Base-by-base conservation (phyloP, 64 coral and sea anemone genomes). In the Montipora efflorescens region DNA sequence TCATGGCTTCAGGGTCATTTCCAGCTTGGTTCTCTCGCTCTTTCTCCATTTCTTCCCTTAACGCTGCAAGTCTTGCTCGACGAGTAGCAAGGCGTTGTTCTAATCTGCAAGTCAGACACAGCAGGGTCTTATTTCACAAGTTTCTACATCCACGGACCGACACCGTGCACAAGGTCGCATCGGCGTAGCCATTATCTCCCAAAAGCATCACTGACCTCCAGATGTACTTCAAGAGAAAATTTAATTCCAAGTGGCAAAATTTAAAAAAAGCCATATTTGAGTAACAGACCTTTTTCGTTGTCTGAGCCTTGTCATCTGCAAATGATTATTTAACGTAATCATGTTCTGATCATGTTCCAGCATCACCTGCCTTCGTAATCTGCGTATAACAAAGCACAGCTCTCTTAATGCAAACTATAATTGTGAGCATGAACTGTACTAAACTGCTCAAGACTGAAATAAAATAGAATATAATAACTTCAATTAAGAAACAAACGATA, bases 341-440 rank as follows among this genome's bases (percentile, higher is more conserved):
- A 96, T 74, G 46, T 99, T 99, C 59, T 99, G 98, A 78, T 99
- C 98, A 69, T 99, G 98, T 91, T 99, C 98, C 15, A 96, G 44
- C 92, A 99, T 94, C 51, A 99, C 98, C 81, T 99, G 98, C 52
- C 96, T 96, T 64, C 95, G 88, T 21, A 96, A 81, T 9, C 98
- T 99, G 76, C 48, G 62, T 67, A 67, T 67, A 12, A 46, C 28
- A 66, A 20, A 57, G 10, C 10, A 57, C 53, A 57, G 10, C 53
- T 8, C 53, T 11, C 10, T 57, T 57, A 57, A 3, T 0, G 6
- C 0, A 11, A 6, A 11, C 53, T 57, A 6, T 8, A 57, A 36
- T 36, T 36, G 53, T 8, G 53, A 57, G 5, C 5, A 57, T 8
- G 53, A 57, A 57, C 53, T 57, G 53, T 8, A 8, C 53, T 0